Conservation (phyloP, 2,113 vertebrate genomes). For the Lichenostomus cassidix region DNA sequence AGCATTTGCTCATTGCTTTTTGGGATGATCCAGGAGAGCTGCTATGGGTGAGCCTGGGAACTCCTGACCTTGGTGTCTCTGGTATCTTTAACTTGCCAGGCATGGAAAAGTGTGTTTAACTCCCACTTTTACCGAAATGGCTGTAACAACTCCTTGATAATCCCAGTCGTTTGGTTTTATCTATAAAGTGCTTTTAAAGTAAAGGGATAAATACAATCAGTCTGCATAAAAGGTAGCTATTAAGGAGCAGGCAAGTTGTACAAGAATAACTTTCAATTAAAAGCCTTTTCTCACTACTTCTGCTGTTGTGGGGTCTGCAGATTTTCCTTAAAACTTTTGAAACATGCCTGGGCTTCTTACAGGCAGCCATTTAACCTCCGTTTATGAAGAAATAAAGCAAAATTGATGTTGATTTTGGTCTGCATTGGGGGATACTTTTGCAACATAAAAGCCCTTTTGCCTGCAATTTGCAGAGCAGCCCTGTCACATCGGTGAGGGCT, state of each 20-base stretch:
- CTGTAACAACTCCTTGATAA: constrained; percentile 19
- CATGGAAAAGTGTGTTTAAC: constrained; percentile 8
- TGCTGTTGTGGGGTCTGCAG: not conserved
- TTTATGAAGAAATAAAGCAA: constrained; percentile 80
- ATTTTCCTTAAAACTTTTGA: constrained; percentile 28
- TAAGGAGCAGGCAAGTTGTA: constrained; percentile 20
- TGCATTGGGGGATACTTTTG: constrained; percentile 70
- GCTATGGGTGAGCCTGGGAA: not conserved
- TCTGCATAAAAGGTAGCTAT: constrained; percentile 55
- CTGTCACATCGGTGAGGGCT: constrained; percentile 67
- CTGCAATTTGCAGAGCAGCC: constrained; percentile 72
- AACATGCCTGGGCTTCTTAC: constrained; percentile 37
- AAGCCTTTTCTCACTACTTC: constrained; percentile 26
- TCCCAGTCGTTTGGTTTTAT: constrained; percentile 56
- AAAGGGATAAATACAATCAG: constrained; percentile 65
- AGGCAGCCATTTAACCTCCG: constrained; percentile 78
- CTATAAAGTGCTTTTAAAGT: constrained; percentile 71
- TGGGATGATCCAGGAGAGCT: not conserved
- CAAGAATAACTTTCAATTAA: constrained; percentile 69
- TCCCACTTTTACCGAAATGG: not conserved
- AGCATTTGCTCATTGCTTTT: not conserved
- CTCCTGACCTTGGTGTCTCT: not conserved
- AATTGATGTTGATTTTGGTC: constrained; percentile 78
- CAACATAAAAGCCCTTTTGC: constrained; percentile 77
- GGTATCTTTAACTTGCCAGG: not conserved